Percentiles rank a stretch among this genome's conserved stretches.
phyloP scores from a whole-genome alignment of 2,888 invertebrate genomes.

The Microctonus aethiopoides region DNA sequence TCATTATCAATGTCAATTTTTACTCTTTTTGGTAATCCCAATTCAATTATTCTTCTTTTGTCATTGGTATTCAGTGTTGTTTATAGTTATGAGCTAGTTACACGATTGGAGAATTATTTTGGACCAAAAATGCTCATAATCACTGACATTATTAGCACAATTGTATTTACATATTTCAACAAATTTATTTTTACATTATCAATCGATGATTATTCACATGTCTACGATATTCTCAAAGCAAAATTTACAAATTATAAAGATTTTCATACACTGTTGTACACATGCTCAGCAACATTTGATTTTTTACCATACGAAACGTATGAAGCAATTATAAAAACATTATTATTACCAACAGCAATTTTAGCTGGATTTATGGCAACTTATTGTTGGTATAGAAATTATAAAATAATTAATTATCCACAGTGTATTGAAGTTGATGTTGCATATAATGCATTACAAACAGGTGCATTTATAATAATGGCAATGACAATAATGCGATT shows the following conservation, averaged over 20 bases:
- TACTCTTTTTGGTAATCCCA: conserved; percentile 66
- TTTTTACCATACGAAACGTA: conserved; percentile 73
- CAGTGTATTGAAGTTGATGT: conserved; percentile 70
- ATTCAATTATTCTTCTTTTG: conserved; percentile 69
- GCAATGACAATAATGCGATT: conserved; percentile 82
- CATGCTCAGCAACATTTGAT: conserved; percentile 82
- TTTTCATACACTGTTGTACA: conserved; percentile 83
- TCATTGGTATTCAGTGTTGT: conserved; percentile 66
- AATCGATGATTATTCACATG: conserved; percentile 73
- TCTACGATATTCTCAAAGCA: conserved; percentile 77
- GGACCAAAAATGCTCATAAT: conserved; percentile 35
- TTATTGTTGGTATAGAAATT: conserved; percentile 65
- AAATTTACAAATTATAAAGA: conserved; percentile 77
- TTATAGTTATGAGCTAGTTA: conserved; percentile 41
- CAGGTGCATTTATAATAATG: conserved; percentile 78
- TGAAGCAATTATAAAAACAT: conserved; percentile 69
- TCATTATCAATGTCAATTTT: conserved; percentile 42
- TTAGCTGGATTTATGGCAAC: conserved; percentile 66
- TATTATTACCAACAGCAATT: conserved; percentile 72
- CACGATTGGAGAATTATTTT: conserved; percentile 35
- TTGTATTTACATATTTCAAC: conserved; percentile 49
- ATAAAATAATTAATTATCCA: conserved; percentile 56
- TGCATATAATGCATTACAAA: conserved; percentile 79
- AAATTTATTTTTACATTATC: conserved; percentile 46
- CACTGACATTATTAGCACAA: conserved; percentile 49